Percentiles rank a stretch among this genome's conserved stretches.
Evolutionary conservation across 2,797 vertebrate genomes (phyloP).

Genomic region (Mormyrus hasselquistii): DNA sequence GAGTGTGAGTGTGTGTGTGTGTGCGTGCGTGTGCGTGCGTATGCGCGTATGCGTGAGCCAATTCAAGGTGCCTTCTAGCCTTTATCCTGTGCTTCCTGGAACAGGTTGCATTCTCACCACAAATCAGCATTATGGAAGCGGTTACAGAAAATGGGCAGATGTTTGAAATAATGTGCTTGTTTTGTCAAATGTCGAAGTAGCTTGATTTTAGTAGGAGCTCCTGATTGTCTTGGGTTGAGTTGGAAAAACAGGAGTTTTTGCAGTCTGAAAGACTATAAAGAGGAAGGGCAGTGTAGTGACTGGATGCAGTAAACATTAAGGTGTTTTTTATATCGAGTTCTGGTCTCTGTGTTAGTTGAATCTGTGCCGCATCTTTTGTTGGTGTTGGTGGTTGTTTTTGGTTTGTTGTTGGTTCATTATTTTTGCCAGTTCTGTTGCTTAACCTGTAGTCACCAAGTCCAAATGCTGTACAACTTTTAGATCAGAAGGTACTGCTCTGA

Average conservation of each 20-base stretch:
- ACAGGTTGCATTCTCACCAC: no score
- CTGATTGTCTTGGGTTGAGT: neutral
- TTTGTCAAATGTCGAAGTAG: neutral
- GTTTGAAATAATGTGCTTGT: neutral
- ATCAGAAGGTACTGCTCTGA: neutral
- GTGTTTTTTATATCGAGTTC: neutral
- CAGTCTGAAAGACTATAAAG: neutral
- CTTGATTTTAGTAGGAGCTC: neutral
- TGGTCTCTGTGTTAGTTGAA: neutral
- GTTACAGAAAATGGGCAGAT: neutral
- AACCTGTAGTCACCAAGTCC: neutral
- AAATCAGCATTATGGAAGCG: neutral
- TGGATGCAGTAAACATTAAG: neutral
- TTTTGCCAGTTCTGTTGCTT: neutral
- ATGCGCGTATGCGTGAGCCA: no score
- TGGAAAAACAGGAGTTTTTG: neutral
- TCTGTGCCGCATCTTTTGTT: neutral
- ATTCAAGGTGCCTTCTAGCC: no score
- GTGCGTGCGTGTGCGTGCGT: no score
- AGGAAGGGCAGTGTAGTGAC: neutral
- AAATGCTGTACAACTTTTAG: neutral
- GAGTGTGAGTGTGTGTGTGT: no score
- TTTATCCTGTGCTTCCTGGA: no score
- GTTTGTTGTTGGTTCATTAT: neutral
- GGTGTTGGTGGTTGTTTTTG: neutral